Conservation (phyloP, 2,797 vertebrate genomes). For the Typhlichthys eigenmanni region DNA sequence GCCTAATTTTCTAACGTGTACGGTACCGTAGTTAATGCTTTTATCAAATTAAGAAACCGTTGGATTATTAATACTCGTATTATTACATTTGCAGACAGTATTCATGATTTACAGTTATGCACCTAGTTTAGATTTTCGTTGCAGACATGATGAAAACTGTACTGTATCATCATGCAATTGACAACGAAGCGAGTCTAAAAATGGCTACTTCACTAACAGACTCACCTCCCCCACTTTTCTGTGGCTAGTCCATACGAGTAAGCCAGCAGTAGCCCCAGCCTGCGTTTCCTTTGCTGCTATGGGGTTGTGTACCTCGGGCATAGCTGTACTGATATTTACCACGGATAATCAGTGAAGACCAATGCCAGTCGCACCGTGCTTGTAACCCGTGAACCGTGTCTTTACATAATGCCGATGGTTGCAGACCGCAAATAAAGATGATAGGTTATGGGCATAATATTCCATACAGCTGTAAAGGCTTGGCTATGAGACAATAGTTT, state of each 20-base stretch:
- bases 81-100: constrained; percentile 21
- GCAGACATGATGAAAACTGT: constrained; percentile 28
- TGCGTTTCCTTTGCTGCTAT: constrained; percentile 27
- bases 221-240: constrained; percentile 59
- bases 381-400: constrained; percentile 4
- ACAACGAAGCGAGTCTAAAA: constrained; percentile 69
- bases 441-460: constrained; percentile 14
- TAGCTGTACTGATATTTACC: constrained; percentile 19
- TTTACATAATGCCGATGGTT: constrained; percentile 15
- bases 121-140: constrained; percentile 33
- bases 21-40: constrained; percentile 3
- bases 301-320: constrained; percentile 38
- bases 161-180: constrained; percentile 57
- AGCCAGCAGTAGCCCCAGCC: constrained; percentile 39
- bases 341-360: background rate
- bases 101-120: background rate
- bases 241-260: constrained; percentile 51
- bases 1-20: constrained; percentile 15
- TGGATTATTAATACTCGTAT: background rate
- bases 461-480: constrained; percentile 13
- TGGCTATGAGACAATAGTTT: background rate
- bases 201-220: constrained; percentile 70
- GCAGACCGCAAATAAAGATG: constrained; percentile 10
- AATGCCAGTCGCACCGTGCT: background rate
- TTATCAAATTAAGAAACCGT: constrained; percentile 1